These are phyloP conservation scores for Pedetes capensis DNA, from an alignment of 2,113 vertebrate species.

Conservation along the genomic window DNA sequence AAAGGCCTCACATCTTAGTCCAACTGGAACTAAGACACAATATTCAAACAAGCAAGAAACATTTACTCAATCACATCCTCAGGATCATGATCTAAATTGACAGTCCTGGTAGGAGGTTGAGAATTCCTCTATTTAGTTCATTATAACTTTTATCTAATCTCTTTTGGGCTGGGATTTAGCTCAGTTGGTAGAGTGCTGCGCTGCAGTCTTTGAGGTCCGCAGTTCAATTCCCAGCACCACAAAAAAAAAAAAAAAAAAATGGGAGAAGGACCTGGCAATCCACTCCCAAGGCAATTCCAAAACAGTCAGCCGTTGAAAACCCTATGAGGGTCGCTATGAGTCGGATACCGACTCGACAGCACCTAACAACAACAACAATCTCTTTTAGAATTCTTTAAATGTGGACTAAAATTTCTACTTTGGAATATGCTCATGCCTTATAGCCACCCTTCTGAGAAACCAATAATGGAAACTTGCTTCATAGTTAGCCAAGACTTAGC, in stretches of 20 bases:
- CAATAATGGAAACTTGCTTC: neutral
- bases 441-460: neutral
- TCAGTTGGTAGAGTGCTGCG: too few species aligned
- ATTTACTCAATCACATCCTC: neutral
- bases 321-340: too few species aligned
- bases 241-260: too few species aligned
- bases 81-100: neutral
- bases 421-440: neutral
- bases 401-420: neutral
- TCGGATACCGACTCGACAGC: too few species aligned
- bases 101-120: neutral
- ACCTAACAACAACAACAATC: too few species aligned
- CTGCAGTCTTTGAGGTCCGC: too few species aligned
- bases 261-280: too few species aligned
- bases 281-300: too few species aligned
- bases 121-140: neutral
- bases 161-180: too few species aligned
- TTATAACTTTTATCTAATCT: neutral
- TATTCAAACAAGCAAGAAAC: neutral
- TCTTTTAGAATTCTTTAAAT: neutral
- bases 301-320: too few species aligned
- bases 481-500: neutral
- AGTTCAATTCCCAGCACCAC: too few species aligned
- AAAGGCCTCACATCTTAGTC: neutral
- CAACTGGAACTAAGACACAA: neutral